phyloP scores from a whole-genome alignment of 1,140 invertebrate species.

The Drosophila obscura region DNA sequence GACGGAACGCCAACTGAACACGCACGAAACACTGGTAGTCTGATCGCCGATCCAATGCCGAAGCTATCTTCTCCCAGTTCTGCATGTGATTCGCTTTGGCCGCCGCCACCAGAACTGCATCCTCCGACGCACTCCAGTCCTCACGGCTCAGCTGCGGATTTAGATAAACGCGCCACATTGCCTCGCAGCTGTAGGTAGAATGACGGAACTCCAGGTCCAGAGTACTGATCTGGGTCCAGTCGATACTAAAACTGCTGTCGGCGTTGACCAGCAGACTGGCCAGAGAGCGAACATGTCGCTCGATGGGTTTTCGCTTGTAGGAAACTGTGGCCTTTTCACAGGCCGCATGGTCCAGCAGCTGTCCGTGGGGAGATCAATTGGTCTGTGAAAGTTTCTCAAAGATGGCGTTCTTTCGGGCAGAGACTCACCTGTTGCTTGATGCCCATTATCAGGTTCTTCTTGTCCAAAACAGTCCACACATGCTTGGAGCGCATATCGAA shows the following conservation, averaged over 20 bases:
- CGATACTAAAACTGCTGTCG: slow-evolving; percentile 66
- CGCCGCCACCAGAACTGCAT: slow-evolving; percentile 84
- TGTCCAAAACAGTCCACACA: slow-evolving; percentile 72
- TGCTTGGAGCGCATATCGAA: slow-evolving; percentile 63
- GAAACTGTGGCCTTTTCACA: background rate
- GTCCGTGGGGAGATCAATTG: background rate
- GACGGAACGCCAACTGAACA: slow-evolving; percentile 85
- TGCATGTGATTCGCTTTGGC: slow-evolving; percentile 84
- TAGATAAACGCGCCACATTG: slow-evolving; percentile 88
- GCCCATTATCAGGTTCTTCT: slow-evolving; percentile 66
- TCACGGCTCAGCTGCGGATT: slow-evolving; percentile 87
- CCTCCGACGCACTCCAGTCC: slow-evolving; percentile 86
- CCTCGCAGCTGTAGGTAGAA: slow-evolving; percentile 85
- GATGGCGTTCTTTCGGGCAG: background rate
- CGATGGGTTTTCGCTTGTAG: slow-evolving; percentile 37
- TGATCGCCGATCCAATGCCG: slow-evolving; percentile 85
- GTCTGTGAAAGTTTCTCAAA: background rate
- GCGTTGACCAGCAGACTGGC: slow-evolving; percentile 43
- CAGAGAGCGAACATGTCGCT: slow-evolving; percentile 39
- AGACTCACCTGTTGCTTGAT: slow-evolving; percentile 73
- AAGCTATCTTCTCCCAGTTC: slow-evolving; percentile 88
- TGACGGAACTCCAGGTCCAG: slow-evolving; percentile 84
- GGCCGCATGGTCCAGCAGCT: slow-evolving; percentile 54
- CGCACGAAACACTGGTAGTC: slow-evolving; percentile 89
- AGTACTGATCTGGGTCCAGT: slow-evolving; percentile 84